A percentile compares a stretch with the other conserved stretches of the same genome.
These are phyloP conservation scores for Siphamia tubifer DNA, from an alignment of 2,113 vertebrate species.

Conservation along the genomic window DNA sequence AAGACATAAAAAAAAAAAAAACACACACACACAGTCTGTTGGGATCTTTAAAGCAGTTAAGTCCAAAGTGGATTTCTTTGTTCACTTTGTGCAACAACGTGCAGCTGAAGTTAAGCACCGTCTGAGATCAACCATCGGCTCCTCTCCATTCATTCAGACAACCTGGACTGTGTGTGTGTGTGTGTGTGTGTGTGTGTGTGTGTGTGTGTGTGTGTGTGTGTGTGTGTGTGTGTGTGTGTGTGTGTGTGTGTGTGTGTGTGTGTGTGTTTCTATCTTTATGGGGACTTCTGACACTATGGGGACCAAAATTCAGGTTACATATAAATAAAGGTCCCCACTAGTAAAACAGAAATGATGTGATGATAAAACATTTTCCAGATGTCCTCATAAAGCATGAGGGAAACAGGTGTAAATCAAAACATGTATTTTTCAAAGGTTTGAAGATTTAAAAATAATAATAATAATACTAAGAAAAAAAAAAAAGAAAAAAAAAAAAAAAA, in stretches of 20 bases:
- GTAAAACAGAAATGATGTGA: no score
- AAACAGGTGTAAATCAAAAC: no score
- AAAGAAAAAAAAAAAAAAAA: no score
- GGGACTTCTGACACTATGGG: no score
- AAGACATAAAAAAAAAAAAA: neutral
- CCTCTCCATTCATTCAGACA: conserved; percentile 72
- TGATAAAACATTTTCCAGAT: no score
- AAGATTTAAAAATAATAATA: no score
- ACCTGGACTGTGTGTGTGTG: neutral
- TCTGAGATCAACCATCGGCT: neutral
- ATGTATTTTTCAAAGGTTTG: no score
- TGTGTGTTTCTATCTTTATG: neutral
- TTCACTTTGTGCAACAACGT: neutral
- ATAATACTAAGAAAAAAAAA: no score
- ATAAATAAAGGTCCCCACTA: no score
- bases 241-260: neutral
- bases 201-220: neutral
- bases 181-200: no score
- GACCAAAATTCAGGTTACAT: no score
- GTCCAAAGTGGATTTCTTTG: neutral
- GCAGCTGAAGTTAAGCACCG: neutral
- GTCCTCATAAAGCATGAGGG: no score
- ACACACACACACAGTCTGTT: neutral
- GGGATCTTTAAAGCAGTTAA: neutral
- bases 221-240: neutral